Evolutionary conservation across 2,888 invertebrate genomes (phyloP).

Genomic region (Pyrrhia umbra): DNA sequence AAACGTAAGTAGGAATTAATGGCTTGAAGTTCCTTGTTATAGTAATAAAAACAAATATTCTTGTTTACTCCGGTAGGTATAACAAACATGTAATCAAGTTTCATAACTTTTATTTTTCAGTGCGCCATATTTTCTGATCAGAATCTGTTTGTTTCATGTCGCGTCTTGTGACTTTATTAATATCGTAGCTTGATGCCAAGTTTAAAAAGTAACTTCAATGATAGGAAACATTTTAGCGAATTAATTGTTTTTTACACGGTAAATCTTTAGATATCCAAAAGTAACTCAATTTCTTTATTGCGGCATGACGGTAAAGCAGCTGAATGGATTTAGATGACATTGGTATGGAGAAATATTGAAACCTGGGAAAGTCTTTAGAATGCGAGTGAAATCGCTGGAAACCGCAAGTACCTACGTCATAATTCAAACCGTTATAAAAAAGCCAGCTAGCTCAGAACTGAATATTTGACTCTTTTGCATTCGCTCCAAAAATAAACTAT

Average conservation of each 20-base stretch:
- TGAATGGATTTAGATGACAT: too few species aligned
- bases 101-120: conserved; percentile 3
- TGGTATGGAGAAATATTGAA: too few species aligned
- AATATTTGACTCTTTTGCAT: not conserved
- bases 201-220: not conserved
- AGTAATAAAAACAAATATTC: conserved; percentile 21
- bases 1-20: not conserved
- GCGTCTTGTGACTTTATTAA: not conserved
- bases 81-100: conserved; percentile 25
- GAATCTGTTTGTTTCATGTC: conserved; percentile 15
- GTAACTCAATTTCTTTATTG: too few species aligned
- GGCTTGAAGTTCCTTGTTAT: not conserved
- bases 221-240: not conserved
- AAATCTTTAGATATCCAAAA: too few species aligned
- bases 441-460: not conserved
- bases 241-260: too few species aligned
- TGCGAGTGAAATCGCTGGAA: too few species aligned
- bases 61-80: conserved; percentile 37
- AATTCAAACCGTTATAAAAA: not conserved
- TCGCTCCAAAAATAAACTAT: not conserved
- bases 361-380: too few species aligned
- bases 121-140: conserved; percentile 11
- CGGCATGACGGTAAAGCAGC: too few species aligned
- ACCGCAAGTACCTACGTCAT: too few species aligned
- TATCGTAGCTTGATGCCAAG: not conserved